Evolutionary conservation across 1,140 invertebrate genomes (phyloP).

Genomic region (Aphidius gifuensis): DNA sequence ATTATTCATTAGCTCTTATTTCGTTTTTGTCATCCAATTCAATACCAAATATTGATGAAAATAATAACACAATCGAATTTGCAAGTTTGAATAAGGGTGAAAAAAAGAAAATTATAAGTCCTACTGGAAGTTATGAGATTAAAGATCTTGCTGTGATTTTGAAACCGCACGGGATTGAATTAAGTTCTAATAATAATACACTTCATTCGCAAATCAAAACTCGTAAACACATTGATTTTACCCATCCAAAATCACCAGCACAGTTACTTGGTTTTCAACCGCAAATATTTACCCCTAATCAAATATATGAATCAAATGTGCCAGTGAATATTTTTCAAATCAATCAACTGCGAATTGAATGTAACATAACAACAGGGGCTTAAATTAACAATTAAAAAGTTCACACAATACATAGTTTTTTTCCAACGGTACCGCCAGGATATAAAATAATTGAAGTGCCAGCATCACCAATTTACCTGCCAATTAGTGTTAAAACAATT

Average conservation of each 20-base stretch:
- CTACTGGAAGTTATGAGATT: constrained; percentile 42
- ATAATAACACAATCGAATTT: constrained; percentile 40
- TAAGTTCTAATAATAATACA: no score
- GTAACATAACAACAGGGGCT: not conserved
- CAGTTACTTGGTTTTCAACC: no score
- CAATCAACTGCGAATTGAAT: not conserved
- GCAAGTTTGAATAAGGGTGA: constrained; percentile 18
- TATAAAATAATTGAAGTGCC: constrained; percentile 3
- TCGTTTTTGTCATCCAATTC: constrained; percentile 38
- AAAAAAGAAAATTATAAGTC: constrained; percentile 29
- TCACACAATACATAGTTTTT: constrained; percentile 1
- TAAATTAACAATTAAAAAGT: not conserved
- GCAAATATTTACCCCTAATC: no score
- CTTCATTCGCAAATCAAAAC: no score
- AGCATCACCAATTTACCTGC: not conserved
- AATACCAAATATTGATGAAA: constrained; percentile 38
- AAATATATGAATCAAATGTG: no score
- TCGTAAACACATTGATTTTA: no score
- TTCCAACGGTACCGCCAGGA: not conserved
- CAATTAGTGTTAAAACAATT: not conserved
- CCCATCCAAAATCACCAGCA: no score
- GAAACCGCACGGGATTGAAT: no score
- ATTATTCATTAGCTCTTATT: constrained; percentile 36
- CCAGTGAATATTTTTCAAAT: no score
- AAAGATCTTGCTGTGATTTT: not conserved